A percentile compares a stretch with the other conserved stretches of the same genome.
These are phyloP conservation scores for Poeciliopsis turneri DNA, from an alignment of 2,797 vertebrate species.

Conservation along the genomic window DNA sequence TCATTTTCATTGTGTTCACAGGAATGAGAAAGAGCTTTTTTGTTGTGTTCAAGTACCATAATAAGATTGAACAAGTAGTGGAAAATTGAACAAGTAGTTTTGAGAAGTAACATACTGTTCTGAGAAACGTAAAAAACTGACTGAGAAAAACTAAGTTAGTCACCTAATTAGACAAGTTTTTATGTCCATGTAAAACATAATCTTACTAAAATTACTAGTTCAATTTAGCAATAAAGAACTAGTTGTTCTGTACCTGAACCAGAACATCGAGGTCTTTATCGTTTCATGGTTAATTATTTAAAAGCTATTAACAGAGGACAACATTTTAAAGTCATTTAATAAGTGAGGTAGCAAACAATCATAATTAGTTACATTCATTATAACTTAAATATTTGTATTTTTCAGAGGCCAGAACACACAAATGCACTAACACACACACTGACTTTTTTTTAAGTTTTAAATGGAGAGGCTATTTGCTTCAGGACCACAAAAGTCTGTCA, in stretches of 20 bases:
- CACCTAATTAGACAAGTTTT: background rate
- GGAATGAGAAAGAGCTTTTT: too few species aligned
- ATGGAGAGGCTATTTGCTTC: slow-evolving; percentile 27
- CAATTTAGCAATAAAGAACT: background rate
- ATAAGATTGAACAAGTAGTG: too few species aligned
- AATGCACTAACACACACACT: background rate
- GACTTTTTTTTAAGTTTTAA: slow-evolving; percentile 20
- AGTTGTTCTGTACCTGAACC: background rate
- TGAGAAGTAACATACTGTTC: too few species aligned
- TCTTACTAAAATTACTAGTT: background rate
- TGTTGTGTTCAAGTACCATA: too few species aligned
- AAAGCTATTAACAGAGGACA: slow-evolving; percentile 5
- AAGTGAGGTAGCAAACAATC: slow-evolving; percentile 13
- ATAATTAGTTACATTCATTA: slow-evolving; percentile 31
- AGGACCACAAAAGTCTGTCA: slow-evolving; percentile 25
- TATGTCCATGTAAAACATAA: background rate
- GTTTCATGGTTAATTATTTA: slow-evolving; percentile 6
- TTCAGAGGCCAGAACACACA: slow-evolving; percentile 15
- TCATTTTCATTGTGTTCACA: too few species aligned
- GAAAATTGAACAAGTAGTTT: too few species aligned
- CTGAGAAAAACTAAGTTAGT: background rate
- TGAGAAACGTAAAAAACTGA: too few species aligned
- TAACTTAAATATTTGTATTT: slow-evolving; percentile 30
- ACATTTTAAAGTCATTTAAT: background rate
- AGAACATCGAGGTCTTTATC: background rate